A percentile compares a stretch with the other conserved stretches of the same genome.
Conservation (phyloP, 2,797 vertebrate genomes). For the Rallus crepitans region DNA sequence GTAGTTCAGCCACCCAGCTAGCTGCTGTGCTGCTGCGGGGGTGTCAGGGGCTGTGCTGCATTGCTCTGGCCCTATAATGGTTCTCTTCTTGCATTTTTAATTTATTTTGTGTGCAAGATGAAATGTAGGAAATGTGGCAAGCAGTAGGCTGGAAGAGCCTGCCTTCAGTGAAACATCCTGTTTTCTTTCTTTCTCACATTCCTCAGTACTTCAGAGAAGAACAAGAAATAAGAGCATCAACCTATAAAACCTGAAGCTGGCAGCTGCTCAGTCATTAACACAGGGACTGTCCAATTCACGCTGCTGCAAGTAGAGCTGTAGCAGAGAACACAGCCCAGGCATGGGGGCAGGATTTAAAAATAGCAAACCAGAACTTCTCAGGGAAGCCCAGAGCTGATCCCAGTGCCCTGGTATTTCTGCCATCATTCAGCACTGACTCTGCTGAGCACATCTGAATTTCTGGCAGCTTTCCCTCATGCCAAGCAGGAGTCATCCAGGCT, state of each 20-base stretch:
- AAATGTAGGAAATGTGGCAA: background rate
- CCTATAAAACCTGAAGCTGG: background rate
- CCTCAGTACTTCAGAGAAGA: background rate
- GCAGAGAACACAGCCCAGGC: background rate
- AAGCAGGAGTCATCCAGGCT: background rate
- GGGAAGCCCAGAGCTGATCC: background rate
- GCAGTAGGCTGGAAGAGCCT: background rate
- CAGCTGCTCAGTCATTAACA: rapidly evolving
- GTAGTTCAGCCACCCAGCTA: background rate
- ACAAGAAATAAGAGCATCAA: background rate
- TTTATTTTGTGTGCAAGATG: no score
- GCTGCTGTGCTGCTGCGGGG: background rate
- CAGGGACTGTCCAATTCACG: background rate
- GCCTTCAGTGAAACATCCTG: background rate
- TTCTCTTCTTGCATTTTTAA: background rate
- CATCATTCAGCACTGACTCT: background rate
- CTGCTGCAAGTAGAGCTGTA: background rate
- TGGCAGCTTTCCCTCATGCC: background rate
- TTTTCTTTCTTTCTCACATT: background rate
- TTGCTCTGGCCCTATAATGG: background rate
- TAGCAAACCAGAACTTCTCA: background rate
- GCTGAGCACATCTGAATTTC: background rate
- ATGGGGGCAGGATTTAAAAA: background rate
- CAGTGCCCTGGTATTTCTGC: background rate
- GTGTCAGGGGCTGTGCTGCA: background rate